Percentiles rank a stretch among this genome's conserved stretches.
Conservation (phyloP, 2,113 vertebrate species). For the Prochilodus magdalenae region DNA sequence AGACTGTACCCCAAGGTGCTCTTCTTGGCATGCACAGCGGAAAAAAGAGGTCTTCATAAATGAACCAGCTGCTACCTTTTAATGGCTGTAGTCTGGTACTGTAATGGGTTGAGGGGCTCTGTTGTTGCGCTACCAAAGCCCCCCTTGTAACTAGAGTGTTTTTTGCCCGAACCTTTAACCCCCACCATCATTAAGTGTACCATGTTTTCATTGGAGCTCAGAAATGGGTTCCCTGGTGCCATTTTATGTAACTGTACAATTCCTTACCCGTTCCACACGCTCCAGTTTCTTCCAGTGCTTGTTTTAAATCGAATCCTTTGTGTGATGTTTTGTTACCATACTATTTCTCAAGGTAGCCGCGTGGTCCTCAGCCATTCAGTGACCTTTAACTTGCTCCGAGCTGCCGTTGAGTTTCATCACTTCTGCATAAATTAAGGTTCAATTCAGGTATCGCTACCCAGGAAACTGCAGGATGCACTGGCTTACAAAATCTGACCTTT, state of each 20-base stretch:
- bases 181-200: neutral
- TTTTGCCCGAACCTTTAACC: neutral
- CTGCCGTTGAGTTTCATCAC: neutral
- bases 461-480: neutral
- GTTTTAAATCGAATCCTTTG: neutral
- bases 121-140: neutral
- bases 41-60: neutral
- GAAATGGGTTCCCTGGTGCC: neutral
- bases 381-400: slow-evolving; percentile 16
- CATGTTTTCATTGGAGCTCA: neutral
- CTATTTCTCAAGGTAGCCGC: neutral
- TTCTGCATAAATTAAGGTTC: slow-evolving; percentile 25
- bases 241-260: neutral
- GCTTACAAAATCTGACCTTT: slow-evolving; percentile 23
- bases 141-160: neutral
- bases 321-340: neutral
- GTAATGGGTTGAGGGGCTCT: neutral
- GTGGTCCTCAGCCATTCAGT: neutral
- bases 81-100: neutral
- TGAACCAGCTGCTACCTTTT: neutral
- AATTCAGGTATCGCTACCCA: neutral
- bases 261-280: neutral
- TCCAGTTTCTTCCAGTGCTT: neutral
- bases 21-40: neutral
- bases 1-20: too few species aligned